Base-by-base conservation (phyloP, 2,797 vertebrate genomes). In the Geotria australis region DNA sequence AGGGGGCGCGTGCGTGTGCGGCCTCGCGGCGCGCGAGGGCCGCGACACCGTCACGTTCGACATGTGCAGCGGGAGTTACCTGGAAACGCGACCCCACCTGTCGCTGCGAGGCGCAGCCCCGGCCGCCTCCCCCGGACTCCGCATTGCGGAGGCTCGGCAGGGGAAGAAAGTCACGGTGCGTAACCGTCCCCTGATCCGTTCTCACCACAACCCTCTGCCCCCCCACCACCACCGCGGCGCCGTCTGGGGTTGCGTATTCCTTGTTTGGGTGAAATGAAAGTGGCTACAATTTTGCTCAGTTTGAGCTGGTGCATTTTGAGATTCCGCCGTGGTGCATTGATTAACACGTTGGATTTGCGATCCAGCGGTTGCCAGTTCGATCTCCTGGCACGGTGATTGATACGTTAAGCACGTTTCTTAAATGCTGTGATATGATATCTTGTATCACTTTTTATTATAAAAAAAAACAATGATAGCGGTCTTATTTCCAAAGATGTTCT, bases 121-220 rank as follows among this genome's bases (percentile, higher is more conserved):
- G 11, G 57, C 58, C 2, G 51, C 9, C 0, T 64, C 66, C 1
- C 64, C 59, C 15, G 59, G 1, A 1, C 67, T 77, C 64, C 70
- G 65, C 65, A 73, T 81, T 62, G 66, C 74, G 2, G 71, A 79
- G 67, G 68, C 76, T 12, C 78, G 77, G 2, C 73, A 76, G 61
- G 76, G 75, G 15, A 76, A 72, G 62, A 84, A 81, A 70, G 70
- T 81, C 63, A 83, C 75, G 58, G 78, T 80, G 73, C 1, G 68
- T 66, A 55, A n/a, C n/a, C 51, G n/a, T 55, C 24, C 8, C 49
- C 2, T 8, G 49, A 8, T 48, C 15, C 45, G 45, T 45, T 45
- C 38, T 45, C 38, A 14, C 14, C 14, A 14, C 14, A 14, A 14
- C 14, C 14, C 14, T 14, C 14, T 14, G 14, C 14, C 15, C 15